Evolutionary conservation across 2,797 vertebrate genomes (phyloP), one percentile per base, ranked within the genome.

Genomic region (Enteromius anoplus): DNA sequence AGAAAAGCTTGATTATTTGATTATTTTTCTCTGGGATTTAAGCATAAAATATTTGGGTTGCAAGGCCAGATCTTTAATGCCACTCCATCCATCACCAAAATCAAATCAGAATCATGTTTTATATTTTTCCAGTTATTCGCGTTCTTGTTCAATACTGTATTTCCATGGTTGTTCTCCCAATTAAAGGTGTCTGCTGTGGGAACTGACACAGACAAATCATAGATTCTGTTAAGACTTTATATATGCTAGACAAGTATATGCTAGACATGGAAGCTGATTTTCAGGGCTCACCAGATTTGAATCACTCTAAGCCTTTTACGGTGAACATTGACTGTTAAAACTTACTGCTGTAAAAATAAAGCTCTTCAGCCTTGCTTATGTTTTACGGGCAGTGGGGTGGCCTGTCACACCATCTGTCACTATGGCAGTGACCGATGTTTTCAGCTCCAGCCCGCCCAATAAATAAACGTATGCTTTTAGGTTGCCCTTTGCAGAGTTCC

Each of bases 301-400:
- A 95, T 94, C 17, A 81, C 88, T 89, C 89, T 12, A 55, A 75
- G 34, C 23, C 21, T 40, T 51, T 87, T 93, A 92, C 94, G 93
- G 85, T 75, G 66, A 80, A 85, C 89, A 85, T 88, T 92, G 91
- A 90, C 91, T 94, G 91, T 94, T 93, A 92, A 91, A 91, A 92
- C 93, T 84, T 88, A 10, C 83, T 89, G 90, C 91, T 88, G 89
- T 94, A 94, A 95, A 94, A 93, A 93, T 88, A 83, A 40, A 82
- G 83, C 29, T 75, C 81, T 88, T 53, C 4, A 89, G 92, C 93
- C 93, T 94, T 91, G 90, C 88, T 10, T 75, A 73, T 92, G 53
- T 85, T 95, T 94, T 94, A 94, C 90, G 86, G 87, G 83, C 58
- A 85, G 86, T 40, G 21, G 55, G 29, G 80, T 40, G 76, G 83